Evolutionary conservation across 53 echinoderm and acorn worm genomes (phyloP).

Genomic region (Actinopyga echinites): DNA sequence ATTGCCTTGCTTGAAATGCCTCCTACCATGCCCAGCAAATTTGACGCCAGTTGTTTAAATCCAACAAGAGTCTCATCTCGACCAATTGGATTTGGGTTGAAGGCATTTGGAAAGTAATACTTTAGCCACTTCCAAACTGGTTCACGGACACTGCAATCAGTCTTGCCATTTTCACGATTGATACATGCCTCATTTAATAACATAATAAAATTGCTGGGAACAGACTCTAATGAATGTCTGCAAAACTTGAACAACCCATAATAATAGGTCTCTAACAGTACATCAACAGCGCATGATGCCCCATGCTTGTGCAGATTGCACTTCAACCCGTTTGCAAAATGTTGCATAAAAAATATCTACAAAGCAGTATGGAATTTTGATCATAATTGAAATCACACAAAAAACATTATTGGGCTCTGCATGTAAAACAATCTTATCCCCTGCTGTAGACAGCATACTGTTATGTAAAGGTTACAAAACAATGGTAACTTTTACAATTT

Average conservation of each 20-base stretch:
- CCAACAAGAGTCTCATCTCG: slow-evolving; percentile 3
- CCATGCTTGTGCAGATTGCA: neutral
- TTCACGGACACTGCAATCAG: neutral
- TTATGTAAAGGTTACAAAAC: no score
- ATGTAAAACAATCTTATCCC: no score
- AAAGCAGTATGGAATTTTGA: no score
- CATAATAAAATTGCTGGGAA: neutral
- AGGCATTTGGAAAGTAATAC: neutral
- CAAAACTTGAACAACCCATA: neutral
- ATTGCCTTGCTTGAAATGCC: neutral
- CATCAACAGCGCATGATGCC: neutral
- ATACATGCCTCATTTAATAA: neutral
- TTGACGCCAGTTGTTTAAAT: neutral
- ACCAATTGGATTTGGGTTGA: neutral
- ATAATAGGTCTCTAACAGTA: neutral
- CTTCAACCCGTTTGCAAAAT: slow-evolving; percentile 7
- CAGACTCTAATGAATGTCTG: neutral
- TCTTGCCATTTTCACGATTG: neutral
- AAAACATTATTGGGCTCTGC: no score
- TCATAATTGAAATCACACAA: no score
- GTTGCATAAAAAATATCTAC: neutral
- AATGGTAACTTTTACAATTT: no score
- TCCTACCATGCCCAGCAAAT: neutral
- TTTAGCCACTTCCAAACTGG: slow-evolving; percentile 2
- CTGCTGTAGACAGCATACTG: no score